phyloP scores from a whole-genome alignment of 2,113 vertebrate species.

The Taurulus bubalis region DNA sequence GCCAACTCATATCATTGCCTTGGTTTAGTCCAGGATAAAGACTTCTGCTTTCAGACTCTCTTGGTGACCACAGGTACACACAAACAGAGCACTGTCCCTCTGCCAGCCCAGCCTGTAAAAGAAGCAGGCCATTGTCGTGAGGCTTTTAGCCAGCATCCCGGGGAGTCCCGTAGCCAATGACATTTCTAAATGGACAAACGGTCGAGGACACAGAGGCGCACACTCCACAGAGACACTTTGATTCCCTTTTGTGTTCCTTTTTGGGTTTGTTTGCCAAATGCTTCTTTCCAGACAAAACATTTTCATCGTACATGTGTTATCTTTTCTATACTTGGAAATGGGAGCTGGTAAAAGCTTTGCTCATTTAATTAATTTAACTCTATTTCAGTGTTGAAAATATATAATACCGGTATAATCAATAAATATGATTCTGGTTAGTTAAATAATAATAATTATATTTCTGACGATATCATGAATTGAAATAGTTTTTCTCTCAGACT shows the following conservation, averaged over 20 bases:
- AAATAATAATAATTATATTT: not conserved
- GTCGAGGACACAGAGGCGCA: constrained; percentile 54
- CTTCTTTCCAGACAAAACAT: constrained; percentile 15
- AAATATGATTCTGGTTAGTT: not conserved
- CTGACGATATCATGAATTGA: not conserved
- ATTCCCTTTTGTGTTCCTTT: constrained; percentile 38
- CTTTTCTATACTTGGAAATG: constrained; percentile 4
- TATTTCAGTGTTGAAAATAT: not conserved
- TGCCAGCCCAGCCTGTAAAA: constrained; percentile 69
- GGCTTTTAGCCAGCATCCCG: constrained; percentile 70
- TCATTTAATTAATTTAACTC: not conserved
- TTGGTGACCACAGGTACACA: constrained; percentile 64
- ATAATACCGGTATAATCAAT: not conserved
- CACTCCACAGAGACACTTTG: constrained; percentile 49
- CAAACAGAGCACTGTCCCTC: constrained; percentile 62
- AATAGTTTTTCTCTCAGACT: not conserved
- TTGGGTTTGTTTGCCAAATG: constrained; percentile 42
- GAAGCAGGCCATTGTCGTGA: constrained; percentile 56
- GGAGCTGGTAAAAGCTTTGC: not conserved
- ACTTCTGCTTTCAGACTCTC: constrained; percentile 63
- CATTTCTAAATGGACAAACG: constrained; percentile 76
- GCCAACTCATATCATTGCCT: constrained; percentile 55
- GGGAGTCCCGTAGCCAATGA: constrained; percentile 69
- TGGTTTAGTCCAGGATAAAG: constrained; percentile 70
- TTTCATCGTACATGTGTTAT: not conserved